Percentiles rank a stretch among this genome's conserved stretches.
Conservation (phyloP, 2,113 vertebrate genomes). For the Antechinus flavipes region DNA sequence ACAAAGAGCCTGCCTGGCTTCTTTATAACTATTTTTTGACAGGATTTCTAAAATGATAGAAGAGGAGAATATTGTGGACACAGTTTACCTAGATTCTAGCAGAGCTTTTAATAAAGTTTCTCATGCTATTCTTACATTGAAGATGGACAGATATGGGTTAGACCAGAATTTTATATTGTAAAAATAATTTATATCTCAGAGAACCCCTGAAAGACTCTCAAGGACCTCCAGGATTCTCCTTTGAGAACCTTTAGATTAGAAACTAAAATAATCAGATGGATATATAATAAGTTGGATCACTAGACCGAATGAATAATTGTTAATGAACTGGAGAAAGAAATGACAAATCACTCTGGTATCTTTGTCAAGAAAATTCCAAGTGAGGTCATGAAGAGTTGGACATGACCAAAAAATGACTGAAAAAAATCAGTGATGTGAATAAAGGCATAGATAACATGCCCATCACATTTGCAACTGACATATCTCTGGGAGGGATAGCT, state of each 20-base stretch:
- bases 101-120: neutral
- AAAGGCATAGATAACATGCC: neutral
- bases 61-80: neutral
- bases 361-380: neutral
- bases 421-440: neutral
- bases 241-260: neutral
- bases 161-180: neutral
- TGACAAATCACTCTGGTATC: neutral
- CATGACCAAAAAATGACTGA: no score
- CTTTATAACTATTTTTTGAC: neutral
- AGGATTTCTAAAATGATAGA: neutral
- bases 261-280: neutral
- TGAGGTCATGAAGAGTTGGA: neutral
- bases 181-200: neutral
- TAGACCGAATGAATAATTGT: neutral
- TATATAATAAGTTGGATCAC: neutral
- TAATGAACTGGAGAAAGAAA: neutral
- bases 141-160: neutral
- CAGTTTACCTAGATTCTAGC: neutral
- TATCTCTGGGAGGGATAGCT: neutral
- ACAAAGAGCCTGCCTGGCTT: neutral
- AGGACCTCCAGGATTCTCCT: neutral
- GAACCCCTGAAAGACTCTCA: neutral
- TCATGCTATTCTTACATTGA: neutral
- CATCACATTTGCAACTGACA: neutral